Evolutionary conservation across 2,797 vertebrate genomes (phyloP), one percentile per base, ranked within the genome.

Genomic region (Phrynocephalus forsythii): DNA sequence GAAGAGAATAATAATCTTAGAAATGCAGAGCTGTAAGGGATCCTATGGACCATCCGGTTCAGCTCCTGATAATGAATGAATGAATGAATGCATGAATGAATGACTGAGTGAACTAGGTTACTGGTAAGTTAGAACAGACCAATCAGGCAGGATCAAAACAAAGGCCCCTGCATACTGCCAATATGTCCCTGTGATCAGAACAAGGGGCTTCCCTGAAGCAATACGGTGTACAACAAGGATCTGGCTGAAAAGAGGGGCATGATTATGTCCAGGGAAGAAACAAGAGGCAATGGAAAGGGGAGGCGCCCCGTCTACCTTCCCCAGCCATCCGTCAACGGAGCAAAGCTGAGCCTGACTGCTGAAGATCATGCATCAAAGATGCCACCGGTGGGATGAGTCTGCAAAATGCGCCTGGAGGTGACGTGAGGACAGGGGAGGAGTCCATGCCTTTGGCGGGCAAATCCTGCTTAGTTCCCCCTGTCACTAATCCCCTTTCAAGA

Each of bases 401-500:
- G 85, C 71, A 83, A 84, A 83, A 63, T 26, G 0, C 7, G 0
- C 0, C 78, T 44, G 22, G 88, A 93, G 91, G 92, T 91, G 82
- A 94, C 0, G 0, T 3, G 66, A 93, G 91, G 90, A 77, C 66
- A 77, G 38, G 33, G 16, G 11, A 93, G 10, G 0, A 93, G 56
- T 0, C 0, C 13, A 44, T 82, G 86, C 85, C n/a, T 85, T 83
- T 7, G 44, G 75, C 0, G 0, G 88, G 86, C 88, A 89, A 93
- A 92, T 93, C 90, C 91, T 72, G 87, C 88, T 88, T 69, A 73
- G 85, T 83, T 87, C 79, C 91, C 85, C 85, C 52, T 0, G 2
- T 89, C 91, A 92, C 86, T 0, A 44, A 93, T 87, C 88, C 88
- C 84, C 67, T 89, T 92, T 71, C 87, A 80, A 66, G 11, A 28